A percentile compares a stretch with the other conserved stretches of the same genome.
Conservation (phyloP, 2,113 vertebrate genomes). For the Periophthalmus modestus region DNA sequence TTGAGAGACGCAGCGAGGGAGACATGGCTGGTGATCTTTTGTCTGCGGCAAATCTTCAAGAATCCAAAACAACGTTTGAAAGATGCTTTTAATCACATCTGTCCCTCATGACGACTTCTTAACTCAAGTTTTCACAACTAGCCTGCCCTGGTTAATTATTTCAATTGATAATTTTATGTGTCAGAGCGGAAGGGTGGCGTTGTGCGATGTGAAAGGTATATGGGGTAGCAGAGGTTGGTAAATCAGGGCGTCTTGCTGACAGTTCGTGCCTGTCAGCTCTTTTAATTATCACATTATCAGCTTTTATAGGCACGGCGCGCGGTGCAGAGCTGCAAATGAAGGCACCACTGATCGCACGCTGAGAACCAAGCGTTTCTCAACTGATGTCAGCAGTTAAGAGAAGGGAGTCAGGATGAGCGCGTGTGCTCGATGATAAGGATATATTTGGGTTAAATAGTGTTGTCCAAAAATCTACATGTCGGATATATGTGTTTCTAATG, state of each 20-base stretch:
- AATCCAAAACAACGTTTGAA: conserved; percentile 20
- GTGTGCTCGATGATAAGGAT: neutral
- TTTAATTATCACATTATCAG: conserved; percentile 99
- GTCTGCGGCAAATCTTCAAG: conserved; percentile 52
- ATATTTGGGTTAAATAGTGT: neutral
- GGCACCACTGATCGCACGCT: conserved; percentile 78
- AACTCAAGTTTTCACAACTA: conserved; percentile 17
- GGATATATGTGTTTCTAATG: neutral
- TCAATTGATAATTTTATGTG: conserved; percentile 48
- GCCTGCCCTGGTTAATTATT: conserved; percentile 46
- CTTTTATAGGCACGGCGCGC: conserved; percentile 84
- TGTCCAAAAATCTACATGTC: neutral
- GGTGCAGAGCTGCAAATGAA: conserved; percentile 84
- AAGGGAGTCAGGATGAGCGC: conserved; percentile 39
- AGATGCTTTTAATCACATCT: conserved; percentile 27
- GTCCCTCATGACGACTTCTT: conserved; percentile 11
- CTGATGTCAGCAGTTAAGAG: conserved; percentile 65
- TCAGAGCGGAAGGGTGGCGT: conserved; percentile 44
- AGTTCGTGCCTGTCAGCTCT: conserved; percentile 89
- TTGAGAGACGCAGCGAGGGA: conserved; percentile 81
- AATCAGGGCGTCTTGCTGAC: conserved; percentile 77
- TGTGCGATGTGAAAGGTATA: conserved; percentile 55
- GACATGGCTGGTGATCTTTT: conserved; percentile 68
- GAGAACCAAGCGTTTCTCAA: conserved; percentile 75
- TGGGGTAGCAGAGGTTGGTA: conserved; percentile 62